A percentile compares a stretch with the other conserved stretches of the same genome.
Conservation (phyloP, 2,888 invertebrate genomes). For the Drepanosiphum platanoidis region DNA sequence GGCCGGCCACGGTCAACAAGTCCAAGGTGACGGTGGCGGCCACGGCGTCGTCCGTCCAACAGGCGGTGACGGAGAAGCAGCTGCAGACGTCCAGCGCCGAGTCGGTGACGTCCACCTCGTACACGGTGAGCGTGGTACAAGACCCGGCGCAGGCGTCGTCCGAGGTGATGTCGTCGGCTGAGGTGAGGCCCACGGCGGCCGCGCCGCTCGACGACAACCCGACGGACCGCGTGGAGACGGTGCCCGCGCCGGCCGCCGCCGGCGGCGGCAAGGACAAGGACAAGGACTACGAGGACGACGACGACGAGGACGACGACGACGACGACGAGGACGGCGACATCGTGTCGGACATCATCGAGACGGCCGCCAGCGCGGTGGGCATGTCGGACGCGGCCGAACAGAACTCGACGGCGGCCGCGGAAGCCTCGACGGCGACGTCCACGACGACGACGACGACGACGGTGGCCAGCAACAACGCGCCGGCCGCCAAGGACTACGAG, state of each 20-base stretch:
- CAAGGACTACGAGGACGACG: conserved; percentile 46
- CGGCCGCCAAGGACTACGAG: conserved; percentile 23
- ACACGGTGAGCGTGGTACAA: conserved; percentile 64
- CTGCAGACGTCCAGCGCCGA: conserved; percentile 55
- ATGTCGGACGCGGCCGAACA: conserved; percentile 22
- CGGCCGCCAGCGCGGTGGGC: conserved; percentile 56
- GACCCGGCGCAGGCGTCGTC: conserved; percentile 33
- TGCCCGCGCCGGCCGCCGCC: conserved; percentile 47
- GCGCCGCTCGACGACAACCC: conserved; percentile 35
- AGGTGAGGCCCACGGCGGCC: conserved; percentile 25
- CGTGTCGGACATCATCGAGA: conserved; percentile 63
- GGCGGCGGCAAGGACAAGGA: too few relatives aligned
- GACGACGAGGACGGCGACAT: conserved; percentile 64
- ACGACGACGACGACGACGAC: not conserved
- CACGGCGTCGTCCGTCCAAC: not conserved
- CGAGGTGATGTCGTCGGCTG: conserved; percentile 17
- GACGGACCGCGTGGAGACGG: conserved; percentile 50
- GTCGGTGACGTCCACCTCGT: conserved; percentile 65
- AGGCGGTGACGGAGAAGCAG: conserved; percentile 54
- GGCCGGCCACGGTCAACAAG: conserved; percentile 55
- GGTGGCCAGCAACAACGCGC: not conserved
- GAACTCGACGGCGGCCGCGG: conserved; percentile 24
- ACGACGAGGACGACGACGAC: conserved; percentile 45
- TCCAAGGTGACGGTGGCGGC: conserved; percentile 55
- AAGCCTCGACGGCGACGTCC: not conserved